Evolutionary conservation across 1,140 invertebrate species (phyloP).

Genomic region (Zophobas atratus): DNA sequence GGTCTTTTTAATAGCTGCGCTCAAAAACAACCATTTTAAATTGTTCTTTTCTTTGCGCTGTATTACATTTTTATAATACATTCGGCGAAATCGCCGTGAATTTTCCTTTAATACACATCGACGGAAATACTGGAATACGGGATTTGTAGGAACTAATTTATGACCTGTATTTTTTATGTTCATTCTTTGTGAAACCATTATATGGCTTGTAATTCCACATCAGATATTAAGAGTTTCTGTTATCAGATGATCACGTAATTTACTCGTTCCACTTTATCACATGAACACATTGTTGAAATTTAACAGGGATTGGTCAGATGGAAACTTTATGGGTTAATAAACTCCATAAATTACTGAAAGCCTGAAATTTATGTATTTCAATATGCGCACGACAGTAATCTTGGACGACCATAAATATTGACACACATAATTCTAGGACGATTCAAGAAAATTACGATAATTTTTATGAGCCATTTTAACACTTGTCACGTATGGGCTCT

Average conservation of each 20-base stretch:
- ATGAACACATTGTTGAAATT: background rate
- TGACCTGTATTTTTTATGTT: constrained; percentile 2
- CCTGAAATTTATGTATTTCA: constrained; percentile 19
- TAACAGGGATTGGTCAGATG: constrained; percentile 9
- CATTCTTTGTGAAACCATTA: background rate
- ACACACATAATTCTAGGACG: constrained; percentile 10
- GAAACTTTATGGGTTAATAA: constrained; percentile 19
- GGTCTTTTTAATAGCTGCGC: constrained; percentile 1
- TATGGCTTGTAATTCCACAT: constrained; percentile 16
- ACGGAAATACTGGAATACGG: background rate
- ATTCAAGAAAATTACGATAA: background rate
- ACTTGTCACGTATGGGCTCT: background rate
- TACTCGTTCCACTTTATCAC: constrained; percentile 8
- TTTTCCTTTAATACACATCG: background rate
- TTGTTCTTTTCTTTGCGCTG: background rate
- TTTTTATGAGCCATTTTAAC: constrained; percentile 13
- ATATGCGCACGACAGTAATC: constrained; percentile 21
- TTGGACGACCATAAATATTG: constrained; percentile 18
- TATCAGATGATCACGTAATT: constrained; percentile 28
- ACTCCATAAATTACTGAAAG: constrained; percentile 8
- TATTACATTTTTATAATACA: background rate
- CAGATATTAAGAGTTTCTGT: constrained; percentile 8
- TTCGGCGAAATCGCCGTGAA: background rate
- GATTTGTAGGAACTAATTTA: constrained; percentile 4
- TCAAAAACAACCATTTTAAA: constrained; percentile 2